Conservation (phyloP, 2,888 invertebrate genomes). For the Mythimna ferrago region DNA sequence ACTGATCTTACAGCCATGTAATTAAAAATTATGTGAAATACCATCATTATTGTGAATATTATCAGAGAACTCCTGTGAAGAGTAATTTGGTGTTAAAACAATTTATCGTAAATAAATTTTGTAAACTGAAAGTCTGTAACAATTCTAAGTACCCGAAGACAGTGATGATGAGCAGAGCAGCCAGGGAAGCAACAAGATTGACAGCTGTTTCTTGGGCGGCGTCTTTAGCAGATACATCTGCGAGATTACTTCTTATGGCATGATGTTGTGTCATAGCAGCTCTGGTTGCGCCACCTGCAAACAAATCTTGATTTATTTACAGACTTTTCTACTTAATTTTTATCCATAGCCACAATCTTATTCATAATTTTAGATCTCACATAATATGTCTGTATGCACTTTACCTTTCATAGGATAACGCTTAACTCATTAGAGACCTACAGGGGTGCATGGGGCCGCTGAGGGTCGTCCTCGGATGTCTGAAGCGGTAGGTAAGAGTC, state of each 20-base stretch:
- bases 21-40: slow-evolving; percentile 96
- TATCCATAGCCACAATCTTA: neutral
- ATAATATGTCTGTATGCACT: too few relatives aligned
- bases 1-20: slow-evolving; percentile 96
- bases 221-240: slow-evolving; percentile 98
- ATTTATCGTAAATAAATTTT: neutral
- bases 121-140: neutral
- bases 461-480: too few relatives aligned
- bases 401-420: too few relatives aligned
- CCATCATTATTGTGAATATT: slow-evolving; percentile 94
- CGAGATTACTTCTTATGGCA: slow-evolving; percentile 96
- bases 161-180: slow-evolving; percentile 94
- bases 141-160: slow-evolving; percentile 87
- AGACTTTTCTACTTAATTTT: neutral
- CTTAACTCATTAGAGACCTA: too few relatives aligned
- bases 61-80: slow-evolving; percentile 92
- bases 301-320: neutral
- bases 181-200: slow-evolving; percentile 96
- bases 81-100: slow-evolving; percentile 5
- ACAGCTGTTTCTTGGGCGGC: slow-evolving; percentile 99
- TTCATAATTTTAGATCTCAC: neutral
- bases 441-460: too few relatives aligned
- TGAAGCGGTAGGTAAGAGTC: too few relatives aligned
- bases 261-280: slow-evolving; percentile 98
- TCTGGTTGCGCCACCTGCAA: slow-evolving; percentile 96